Percentiles rank a stretch among this genome's conserved stretches.
Evolutionary conservation across 2,113 vertebrate genomes (phyloP).

Genomic region (Cyphomyrus discorhynchus): DNA sequence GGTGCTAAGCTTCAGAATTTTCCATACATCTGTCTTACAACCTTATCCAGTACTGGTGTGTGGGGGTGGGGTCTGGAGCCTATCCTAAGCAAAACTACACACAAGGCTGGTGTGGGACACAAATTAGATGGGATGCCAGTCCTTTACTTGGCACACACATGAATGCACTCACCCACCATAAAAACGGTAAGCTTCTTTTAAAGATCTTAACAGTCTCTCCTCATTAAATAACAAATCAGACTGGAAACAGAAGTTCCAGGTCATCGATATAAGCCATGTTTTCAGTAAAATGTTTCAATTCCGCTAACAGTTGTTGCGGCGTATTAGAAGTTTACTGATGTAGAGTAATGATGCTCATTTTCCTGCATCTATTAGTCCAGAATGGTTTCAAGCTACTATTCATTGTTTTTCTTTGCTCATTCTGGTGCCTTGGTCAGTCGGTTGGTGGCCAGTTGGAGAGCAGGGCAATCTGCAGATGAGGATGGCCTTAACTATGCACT

Average conservation of each 20-base stretch:
- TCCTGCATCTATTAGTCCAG: neutral
- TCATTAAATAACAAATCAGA: neutral
- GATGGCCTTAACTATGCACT: neutral
- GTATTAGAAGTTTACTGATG: neutral
- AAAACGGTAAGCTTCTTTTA: neutral
- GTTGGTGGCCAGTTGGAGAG: neutral
- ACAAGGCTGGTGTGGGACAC: neutral
- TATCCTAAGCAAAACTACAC: neutral
- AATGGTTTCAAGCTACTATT: neutral
- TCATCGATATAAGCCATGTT: neutral
- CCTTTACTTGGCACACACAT: neutral
- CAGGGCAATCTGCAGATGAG: neutral
- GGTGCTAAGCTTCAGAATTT: neutral
- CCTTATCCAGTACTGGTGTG: neutral
- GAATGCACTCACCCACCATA: neutral
- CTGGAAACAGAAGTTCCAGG: neutral
- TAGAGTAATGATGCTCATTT: neutral
- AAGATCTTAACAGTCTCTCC: neutral
- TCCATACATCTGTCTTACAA: neutral
- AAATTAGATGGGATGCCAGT: neutral
- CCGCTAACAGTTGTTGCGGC: neutral
- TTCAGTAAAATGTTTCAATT: neutral
- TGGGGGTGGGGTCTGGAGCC: neutral
- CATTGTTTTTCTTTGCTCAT: neutral
- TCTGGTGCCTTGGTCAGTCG: neutral